Percentiles rank a stretch among this genome's conserved stretches.
These are phyloP conservation scores for Mycteria americana DNA, from an alignment of 2,797 vertebrate species.

Conservation along the genomic window DNA sequence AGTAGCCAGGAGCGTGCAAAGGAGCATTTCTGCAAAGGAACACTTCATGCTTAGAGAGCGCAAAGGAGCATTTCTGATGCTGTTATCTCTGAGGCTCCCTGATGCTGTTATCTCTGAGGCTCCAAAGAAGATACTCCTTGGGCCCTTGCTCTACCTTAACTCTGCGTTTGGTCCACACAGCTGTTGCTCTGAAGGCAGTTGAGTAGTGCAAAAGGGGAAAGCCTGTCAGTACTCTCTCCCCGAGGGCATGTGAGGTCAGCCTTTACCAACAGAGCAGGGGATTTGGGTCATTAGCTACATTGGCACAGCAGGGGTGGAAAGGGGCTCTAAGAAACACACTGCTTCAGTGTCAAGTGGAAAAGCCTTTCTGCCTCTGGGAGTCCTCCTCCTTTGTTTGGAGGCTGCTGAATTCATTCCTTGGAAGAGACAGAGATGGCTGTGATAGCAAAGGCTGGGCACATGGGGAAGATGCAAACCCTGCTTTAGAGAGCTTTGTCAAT, in stretches of 20 bases:
- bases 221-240: background rate
- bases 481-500: background rate
- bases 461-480: background rate
- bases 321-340: slow-evolving; percentile 5
- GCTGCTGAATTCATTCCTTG: background rate
- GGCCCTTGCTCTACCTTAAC: background rate
- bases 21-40: background rate
- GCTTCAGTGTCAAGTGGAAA: slow-evolving; percentile 11
- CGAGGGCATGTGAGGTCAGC: slow-evolving; percentile 7
- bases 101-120: background rate
- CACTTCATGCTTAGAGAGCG: background rate
- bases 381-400: slow-evolving; percentile 37
- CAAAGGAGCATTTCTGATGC: background rate
- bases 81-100: background rate
- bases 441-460: background rate
- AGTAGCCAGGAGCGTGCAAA: background rate
- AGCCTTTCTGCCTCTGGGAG: slow-evolving; percentile 21
- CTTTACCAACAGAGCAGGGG: background rate
- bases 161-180: background rate
- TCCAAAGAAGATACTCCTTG: background rate
- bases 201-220: background rate
- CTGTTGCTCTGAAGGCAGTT: background rate
- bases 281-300: slow-evolving; percentile 37
- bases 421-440: background rate
- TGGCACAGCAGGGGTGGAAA: slow-evolving; percentile 16